Conservation (phyloP, 2,797 vertebrate species). For the Propithecus perrieri region DNA sequence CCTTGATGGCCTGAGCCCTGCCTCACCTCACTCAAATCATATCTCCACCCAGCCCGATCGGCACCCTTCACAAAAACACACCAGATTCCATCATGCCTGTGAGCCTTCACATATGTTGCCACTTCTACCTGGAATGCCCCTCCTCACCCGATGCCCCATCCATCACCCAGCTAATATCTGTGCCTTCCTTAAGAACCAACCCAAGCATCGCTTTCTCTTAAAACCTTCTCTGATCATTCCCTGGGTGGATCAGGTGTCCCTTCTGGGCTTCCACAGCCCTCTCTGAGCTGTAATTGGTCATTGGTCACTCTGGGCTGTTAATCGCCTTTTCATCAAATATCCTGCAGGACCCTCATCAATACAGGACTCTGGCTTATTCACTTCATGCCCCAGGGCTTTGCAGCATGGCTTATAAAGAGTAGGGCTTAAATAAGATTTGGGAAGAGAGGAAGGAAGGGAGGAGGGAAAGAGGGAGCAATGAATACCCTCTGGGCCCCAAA, state of each 20-base stretch:
- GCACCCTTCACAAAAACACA: not conserved
- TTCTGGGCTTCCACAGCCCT: not conserved
- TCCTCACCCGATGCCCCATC: too few relatives aligned
- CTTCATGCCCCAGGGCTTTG: not conserved
- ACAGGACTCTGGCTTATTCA: not conserved
- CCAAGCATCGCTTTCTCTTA: not conserved
- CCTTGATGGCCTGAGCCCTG: not conserved
- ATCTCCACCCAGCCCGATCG: not conserved
- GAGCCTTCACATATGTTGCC: not conserved
- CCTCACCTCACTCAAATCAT: not conserved
- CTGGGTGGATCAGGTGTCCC: not conserved
- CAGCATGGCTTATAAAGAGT: not conserved
- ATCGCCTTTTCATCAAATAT: not conserved
- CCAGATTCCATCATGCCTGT: fast-evolving
- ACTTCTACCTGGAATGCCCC: not conserved
- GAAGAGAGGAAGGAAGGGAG: fast-evolving
- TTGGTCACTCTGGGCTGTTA: not conserved
- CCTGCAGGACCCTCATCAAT: not conserved
- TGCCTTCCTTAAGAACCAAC: not conserved
- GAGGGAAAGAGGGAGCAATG: not conserved
- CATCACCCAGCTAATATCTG: not conserved
- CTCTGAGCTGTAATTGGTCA: not conserved
- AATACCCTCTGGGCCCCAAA: not conserved
- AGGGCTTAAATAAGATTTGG: not conserved
- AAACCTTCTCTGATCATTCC: not conserved